Percentiles rank a stretch among this genome's conserved stretches.
phyloP scores from a whole-genome alignment of 2,797 vertebrate species.

The Channa striata region DNA sequence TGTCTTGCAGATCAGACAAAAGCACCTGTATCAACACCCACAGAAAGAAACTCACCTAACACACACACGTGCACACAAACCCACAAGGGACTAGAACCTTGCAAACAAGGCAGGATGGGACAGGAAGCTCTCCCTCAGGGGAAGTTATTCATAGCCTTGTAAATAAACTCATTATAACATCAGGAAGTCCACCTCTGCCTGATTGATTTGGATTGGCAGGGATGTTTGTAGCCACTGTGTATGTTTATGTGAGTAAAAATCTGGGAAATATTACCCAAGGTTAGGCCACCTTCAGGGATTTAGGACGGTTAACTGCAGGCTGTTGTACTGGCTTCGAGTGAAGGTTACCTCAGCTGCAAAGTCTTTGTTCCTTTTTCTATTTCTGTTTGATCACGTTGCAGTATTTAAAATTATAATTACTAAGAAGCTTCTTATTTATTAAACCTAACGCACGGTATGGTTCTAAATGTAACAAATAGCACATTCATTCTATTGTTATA shows the following conservation, averaged over 20 bases:
- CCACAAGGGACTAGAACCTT: conserved; percentile 45
- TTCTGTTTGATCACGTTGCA: too few species aligned
- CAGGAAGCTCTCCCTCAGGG: conserved; percentile 52
- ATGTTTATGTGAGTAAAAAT: conserved; percentile 34
- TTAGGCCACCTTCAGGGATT: not conserved
- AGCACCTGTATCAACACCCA: conserved; percentile 39
- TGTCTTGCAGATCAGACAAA: conserved; percentile 49
- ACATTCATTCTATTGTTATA: not conserved
- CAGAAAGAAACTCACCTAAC: not conserved
- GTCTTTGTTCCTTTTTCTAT: not conserved
- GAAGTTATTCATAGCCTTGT: conserved; percentile 71
- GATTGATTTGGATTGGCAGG: conserved; percentile 53
- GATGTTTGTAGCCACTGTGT: conserved; percentile 31
- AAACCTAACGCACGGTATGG: not conserved
- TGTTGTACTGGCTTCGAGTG: not conserved
- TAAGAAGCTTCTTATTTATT: not conserved
- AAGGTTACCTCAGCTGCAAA: not conserved
- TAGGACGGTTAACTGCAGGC: not conserved
- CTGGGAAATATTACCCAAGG: conserved; percentile 18
- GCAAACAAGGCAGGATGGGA: conserved; percentile 37
- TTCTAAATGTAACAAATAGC: not conserved
- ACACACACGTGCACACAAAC: not conserved
- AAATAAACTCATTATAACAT: conserved; percentile 80
- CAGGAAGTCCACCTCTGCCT: conserved; percentile 68
- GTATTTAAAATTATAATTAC: too few species aligned